Base-by-base conservation (phyloP, 2,888 invertebrate genomes). In the Acleris laterana region DNA sequence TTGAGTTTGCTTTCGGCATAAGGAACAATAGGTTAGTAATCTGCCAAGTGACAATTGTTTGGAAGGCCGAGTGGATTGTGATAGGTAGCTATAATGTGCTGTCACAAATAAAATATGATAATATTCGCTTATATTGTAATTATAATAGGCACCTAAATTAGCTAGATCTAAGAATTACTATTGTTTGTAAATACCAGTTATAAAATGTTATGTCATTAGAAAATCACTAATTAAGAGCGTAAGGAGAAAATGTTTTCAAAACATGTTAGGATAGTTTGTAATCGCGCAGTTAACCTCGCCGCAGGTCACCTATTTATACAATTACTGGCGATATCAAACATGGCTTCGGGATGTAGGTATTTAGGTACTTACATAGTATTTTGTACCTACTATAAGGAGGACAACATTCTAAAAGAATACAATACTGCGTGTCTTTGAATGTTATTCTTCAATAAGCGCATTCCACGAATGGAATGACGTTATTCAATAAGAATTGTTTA, bases 1-100 rank as follows among this genome's bases (percentile, higher is more conserved):
- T 44, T n/a, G 22, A 13, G 16, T 46, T 42, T 57, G 44, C 19
- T 22, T 56, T 32, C 60, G 28, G 7, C 42, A 61, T 56, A 60
- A 1, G 65, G 55, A 13, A 65, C 65, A 65, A 65, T 65, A 49
- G 49, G 17, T 3, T 38, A 13, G 50, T 19, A 42, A 6, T 16
- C 50, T 60, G 55, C 60, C 65, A 65, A 61, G 28, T 20, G 13
- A 48, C 53, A 48, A 59, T 52, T 63, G 22, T 58, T 42, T 28
- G 19, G 55, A 53, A 44, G 50, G 50, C 44, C 11, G 17, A 16
- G n/a, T 46, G 46, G 46, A 57, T 25, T 57, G 57, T 20, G n/a
- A 3, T 19, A 57, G n/a, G 28, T 32, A 32, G 32, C 32, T 32
- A 32, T 9, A 32, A 32, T 2, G 1, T n/a, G 17, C 16, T n/a